Evolutionary conservation across 2,797 vertebrate species (phyloP).

Genomic region (Tauraco hartlaubi): DNA sequence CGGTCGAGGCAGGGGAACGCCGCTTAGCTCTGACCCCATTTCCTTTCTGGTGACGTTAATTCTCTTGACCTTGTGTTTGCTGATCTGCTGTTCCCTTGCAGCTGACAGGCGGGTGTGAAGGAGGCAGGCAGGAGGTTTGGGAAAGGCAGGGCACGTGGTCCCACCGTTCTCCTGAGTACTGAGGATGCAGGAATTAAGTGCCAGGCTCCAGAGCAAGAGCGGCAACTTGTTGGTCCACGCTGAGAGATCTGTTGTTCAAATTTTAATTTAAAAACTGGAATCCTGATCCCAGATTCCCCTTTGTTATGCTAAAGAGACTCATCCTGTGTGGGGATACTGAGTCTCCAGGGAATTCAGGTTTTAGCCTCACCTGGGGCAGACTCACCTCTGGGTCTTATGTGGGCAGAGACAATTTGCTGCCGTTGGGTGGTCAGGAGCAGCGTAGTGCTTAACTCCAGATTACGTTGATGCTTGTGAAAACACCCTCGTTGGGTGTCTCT

Average conservation of each 20-base stretch:
- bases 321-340: accelerated
- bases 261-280: not conserved
- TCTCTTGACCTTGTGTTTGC: not conserved
- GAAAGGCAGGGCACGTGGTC: not conserved
- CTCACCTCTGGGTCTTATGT: not conserved
- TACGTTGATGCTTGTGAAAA: not conserved
- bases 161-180: not conserved
- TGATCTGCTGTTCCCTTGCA: not conserved
- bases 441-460: not conserved
- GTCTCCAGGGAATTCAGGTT: not conserved
- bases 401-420: not conserved
- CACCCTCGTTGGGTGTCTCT: accelerated
- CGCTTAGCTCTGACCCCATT: not conserved
- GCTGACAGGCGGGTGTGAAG: not conserved
- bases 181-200: accelerated
- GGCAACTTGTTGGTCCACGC: accelerated
- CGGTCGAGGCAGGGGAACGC: not conserved
- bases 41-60: conserved; percentile 13
- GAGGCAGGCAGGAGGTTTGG: not conserved
- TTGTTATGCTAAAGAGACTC: not conserved
- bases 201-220: accelerated
- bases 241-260: accelerated
- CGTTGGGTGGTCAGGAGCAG: not conserved
- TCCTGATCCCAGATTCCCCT: not conserved
- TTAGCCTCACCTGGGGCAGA: not conserved